phyloP scores from a whole-genome alignment of 2,797 vertebrate genomes.

The Phrynocephalus forsythii region DNA sequence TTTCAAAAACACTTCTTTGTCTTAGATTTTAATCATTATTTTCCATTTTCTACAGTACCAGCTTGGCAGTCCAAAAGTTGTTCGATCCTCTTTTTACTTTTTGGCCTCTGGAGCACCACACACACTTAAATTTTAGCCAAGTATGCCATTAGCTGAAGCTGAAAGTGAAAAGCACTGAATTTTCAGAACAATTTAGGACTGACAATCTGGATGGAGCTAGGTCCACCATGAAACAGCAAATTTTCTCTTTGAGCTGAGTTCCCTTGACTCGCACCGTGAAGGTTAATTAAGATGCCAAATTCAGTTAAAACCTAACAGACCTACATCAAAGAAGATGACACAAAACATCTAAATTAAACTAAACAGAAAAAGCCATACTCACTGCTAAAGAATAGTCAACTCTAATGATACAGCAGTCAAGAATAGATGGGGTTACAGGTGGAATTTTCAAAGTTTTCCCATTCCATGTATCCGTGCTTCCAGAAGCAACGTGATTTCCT shows the following conservation, averaged over 20 bases:
- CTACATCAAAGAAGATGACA: too few species aligned
- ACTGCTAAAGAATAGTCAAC: constrained; percentile 86
- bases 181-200: background rate
- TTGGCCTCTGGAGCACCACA: too few species aligned
- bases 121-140: background rate
- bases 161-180: background rate
- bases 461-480: constrained; percentile 84
- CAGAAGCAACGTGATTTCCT: constrained; percentile 84
- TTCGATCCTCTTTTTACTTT: background rate
- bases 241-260: background rate
- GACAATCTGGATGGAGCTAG: background rate
- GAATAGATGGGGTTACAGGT: constrained; percentile 83
- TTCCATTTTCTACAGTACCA: background rate
- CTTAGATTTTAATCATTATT: background rate
- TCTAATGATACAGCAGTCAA: constrained; percentile 84
- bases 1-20: background rate
- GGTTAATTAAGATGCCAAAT: background rate
- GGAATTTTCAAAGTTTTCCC: constrained; percentile 86
- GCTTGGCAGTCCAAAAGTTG: background rate
- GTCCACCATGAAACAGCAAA: background rate
- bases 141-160: background rate
- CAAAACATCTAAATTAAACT: background rate
- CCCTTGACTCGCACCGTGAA: background rate
- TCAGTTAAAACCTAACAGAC: too few species aligned
- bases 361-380: constrained; percentile 58